Evolutionary conservation across 2,113 vertebrate genomes (phyloP).

Genomic region (Nothobranchius furzeri): DNA sequence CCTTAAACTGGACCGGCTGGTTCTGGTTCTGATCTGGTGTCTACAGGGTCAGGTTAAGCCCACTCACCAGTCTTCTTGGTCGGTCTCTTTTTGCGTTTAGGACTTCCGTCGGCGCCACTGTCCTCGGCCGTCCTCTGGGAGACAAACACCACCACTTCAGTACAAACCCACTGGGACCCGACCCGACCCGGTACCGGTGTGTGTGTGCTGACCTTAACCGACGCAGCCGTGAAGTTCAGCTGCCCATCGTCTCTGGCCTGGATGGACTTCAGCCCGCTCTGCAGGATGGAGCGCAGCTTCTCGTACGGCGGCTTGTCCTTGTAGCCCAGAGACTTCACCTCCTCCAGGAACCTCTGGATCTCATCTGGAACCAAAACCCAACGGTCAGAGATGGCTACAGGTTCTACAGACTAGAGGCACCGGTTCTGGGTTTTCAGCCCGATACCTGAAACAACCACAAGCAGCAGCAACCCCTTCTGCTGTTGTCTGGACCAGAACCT

Average conservation of each 20-base stretch:
- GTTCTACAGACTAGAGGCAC: too few species aligned
- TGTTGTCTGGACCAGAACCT: too few species aligned
- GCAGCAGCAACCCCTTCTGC: too few species aligned
- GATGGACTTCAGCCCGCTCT: constrained; percentile 85
- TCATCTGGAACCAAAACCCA: constrained; percentile 78
- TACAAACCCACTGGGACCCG: too few species aligned
- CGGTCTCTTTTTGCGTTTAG: constrained; percentile 59
- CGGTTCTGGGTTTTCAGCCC: too few species aligned
- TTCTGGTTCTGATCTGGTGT: background rate
- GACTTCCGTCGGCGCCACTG: constrained; percentile 23
- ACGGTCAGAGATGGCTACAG: too few species aligned
- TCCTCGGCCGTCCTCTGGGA: constrained; percentile 44
- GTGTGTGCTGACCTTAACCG: constrained; percentile 31
- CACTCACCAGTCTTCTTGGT: constrained; percentile 48
- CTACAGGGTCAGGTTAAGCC: background rate
- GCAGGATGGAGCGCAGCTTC: constrained; percentile 84
- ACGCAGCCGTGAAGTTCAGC: constrained; percentile 78
- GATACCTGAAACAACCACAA: too few species aligned
- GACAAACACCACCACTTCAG: background rate
- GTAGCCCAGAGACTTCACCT: constrained; percentile 84
- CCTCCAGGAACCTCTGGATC: constrained; percentile 89
- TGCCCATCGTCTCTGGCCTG: constrained; percentile 84
- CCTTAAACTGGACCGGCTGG: too few species aligned
- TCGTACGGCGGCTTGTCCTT: constrained; percentile 87
- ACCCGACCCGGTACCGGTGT: background rate